phyloP scores from a whole-genome alignment of 2,113 vertebrate genomes.

The Eulacestoma nigropectus region DNA sequence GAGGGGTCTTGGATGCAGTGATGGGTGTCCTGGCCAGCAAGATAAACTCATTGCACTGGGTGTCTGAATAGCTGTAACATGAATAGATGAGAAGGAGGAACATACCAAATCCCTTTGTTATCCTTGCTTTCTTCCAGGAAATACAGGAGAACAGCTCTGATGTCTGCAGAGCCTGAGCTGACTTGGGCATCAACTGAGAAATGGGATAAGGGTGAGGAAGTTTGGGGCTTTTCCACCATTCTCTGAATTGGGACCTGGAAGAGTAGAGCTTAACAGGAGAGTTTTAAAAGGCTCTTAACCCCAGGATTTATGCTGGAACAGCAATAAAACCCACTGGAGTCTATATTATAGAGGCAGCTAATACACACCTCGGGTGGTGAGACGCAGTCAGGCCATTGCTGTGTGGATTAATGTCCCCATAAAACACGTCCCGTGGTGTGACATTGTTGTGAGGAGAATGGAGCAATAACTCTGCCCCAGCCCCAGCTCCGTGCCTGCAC shows the following conservation, averaged over 20 bases:
- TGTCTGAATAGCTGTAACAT: neutral
- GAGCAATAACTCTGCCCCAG: slow-evolving; percentile 15
- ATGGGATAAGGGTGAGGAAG: neutral
- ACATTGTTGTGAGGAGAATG: slow-evolving; percentile 48
- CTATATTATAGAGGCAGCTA: slow-evolving; percentile 16
- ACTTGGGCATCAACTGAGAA: neutral
- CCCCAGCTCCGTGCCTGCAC: neutral
- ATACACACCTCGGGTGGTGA: slow-evolving; percentile 15
- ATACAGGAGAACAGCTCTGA: neutral
- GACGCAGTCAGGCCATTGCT: neutral
- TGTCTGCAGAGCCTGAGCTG: neutral
- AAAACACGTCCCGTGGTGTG: slow-evolving; percentile 6
- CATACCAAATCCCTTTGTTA: neutral
- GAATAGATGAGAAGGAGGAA: neutral
- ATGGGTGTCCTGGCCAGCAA: neutral
- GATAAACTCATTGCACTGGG: neutral
- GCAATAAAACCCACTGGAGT: slow-evolving; percentile 1
- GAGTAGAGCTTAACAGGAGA: neutral
- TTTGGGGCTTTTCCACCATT: neutral
- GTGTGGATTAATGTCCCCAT: slow-evolving; percentile 30
- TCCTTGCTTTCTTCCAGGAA: neutral
- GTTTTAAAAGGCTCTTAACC: slow-evolving; percentile 12
- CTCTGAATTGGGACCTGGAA: neutral
- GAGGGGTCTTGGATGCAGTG: neutral
- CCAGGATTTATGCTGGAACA: neutral